Percentiles rank a stretch among this genome's conserved stretches.
Evolutionary conservation across 2,113 vertebrate species (phyloP).

Genomic region (Osmerus eperlanus): DNA sequence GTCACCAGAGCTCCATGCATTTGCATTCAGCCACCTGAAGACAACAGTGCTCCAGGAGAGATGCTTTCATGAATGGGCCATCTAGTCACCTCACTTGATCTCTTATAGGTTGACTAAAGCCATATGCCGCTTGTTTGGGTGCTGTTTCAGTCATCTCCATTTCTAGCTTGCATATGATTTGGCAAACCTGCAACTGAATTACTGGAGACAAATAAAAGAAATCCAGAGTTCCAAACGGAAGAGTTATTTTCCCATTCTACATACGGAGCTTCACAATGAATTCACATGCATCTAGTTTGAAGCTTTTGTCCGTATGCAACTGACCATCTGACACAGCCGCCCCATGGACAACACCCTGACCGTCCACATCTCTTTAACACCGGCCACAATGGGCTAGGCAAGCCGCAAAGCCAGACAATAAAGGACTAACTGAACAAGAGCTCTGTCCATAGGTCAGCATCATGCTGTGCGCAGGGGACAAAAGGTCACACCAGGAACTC

Average conservation of each 20-base stretch:
- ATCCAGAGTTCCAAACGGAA: too few relatives aligned
- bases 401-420: neutral
- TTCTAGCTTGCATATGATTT: neutral
- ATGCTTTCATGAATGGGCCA: too few relatives aligned
- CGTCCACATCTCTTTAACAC: neutral
- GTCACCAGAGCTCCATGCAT: neutral
- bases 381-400: neutral
- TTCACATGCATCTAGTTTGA: too few relatives aligned
- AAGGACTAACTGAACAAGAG: constrained; percentile 7
- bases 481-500: constrained; percentile 4
- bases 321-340: neutral
- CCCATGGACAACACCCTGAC: neutral
- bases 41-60: too few relatives aligned
- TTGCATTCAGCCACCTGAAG: neutral
- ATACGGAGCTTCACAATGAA: too few relatives aligned
- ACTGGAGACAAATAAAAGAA: neutral
- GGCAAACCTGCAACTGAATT: neutral
- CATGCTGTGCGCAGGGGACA: constrained; percentile 9
- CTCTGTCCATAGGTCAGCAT: constrained; percentile 7
- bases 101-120: neutral
- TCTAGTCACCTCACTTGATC: too few relatives aligned
- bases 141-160: too few relatives aligned
- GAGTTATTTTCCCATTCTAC: too few relatives aligned
- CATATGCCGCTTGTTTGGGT: constrained; percentile 15
- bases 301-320: neutral